Evolutionary conservation across 1,140 invertebrate species (phyloP).

Genomic region (Lasioglossum albipes): DNA sequence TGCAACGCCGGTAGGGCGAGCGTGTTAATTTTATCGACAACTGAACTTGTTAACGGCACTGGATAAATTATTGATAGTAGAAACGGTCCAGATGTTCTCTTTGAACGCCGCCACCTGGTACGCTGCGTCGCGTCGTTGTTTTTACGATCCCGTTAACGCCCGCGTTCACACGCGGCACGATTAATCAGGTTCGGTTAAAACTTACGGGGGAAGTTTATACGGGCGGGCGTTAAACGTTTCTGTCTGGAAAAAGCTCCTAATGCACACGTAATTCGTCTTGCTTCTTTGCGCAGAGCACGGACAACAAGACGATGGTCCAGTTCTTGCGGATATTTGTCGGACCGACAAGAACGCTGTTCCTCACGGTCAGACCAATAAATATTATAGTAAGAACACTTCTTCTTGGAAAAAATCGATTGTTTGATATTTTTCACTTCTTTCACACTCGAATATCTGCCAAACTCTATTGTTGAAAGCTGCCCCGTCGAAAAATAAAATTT

Average conservation of each 20-base stretch:
- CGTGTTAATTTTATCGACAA: constrained; percentile 26
- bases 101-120: constrained; percentile 25
- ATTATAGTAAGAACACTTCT: neutral
- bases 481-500: too few species aligned
- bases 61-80: constrained; percentile 32
- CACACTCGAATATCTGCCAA: too few species aligned
- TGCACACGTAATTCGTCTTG: constrained; percentile 29
- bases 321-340: constrained; percentile 37
- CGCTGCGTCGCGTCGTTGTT: constrained; percentile 30
- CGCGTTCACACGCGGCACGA: constrained; percentile 20
- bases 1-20: neutral
- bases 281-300: constrained; percentile 17
- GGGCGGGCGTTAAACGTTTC: neutral
- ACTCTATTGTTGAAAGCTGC: too few species aligned
- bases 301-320: constrained; percentile 24
- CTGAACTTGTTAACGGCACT: constrained; percentile 14
- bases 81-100: constrained; percentile 10
- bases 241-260: neutral
- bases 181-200: constrained; percentile 26
- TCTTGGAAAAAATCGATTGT: too few species aligned
- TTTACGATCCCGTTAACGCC: constrained; percentile 36
- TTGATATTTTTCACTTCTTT: too few species aligned
- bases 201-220: constrained; percentile 11
- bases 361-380: constrained; percentile 10
- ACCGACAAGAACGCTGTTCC: constrained; percentile 1